Evolutionary conservation across 2,797 vertebrate species (phyloP), one percentile per base, ranked within the genome.

Genomic region (Anguilla megastoma): DNA sequence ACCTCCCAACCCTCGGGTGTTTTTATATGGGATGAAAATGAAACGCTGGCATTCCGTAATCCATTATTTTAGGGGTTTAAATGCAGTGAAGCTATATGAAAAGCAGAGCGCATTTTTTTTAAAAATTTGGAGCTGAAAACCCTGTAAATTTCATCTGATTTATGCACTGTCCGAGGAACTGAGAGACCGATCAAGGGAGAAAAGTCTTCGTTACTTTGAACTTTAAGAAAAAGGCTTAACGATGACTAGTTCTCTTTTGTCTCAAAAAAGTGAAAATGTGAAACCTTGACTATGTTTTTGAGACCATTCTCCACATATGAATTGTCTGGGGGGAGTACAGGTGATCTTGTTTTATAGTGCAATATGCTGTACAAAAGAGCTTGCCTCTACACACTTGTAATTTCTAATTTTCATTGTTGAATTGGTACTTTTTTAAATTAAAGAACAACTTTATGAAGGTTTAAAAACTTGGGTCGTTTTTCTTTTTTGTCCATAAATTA

Each of bases 301-400:
- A 93, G 94, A 93, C 94, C 93, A 92, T 89, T 91, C 92, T 93
- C 93, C 90, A 90, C 87, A 89, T 91, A 87, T 90, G 60, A 54
- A 27, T 21, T 71, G 36, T 80, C 41, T 87, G 89, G 89, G 91
- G 93, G 88, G 89, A 90, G 92, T 88, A 84, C 89, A 91, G 92
- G 91, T 91, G 90, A 58, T 86, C n/a, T 91, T 93, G 21, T 94
- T 95, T 95, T 94, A 94, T 95, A 94, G 95, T 96, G 95, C 95
- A 96, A 95, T 96, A 96, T 91, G 95, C 95, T 95, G 95, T 96
- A 96, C 91, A 95, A 95, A 95, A 90, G 95, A 95, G 95, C 94
- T 95, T 95, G 93, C 92, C 94, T 95, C 95, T 95, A 92, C 21
- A 91, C 93, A 94, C 94, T 94, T 92, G 89, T 89, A 58, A 58